These are phyloP conservation scores for Amiota minor DNA, from an alignment of 2,888 invertebrate genomes.

Conservation along the genomic window DNA sequence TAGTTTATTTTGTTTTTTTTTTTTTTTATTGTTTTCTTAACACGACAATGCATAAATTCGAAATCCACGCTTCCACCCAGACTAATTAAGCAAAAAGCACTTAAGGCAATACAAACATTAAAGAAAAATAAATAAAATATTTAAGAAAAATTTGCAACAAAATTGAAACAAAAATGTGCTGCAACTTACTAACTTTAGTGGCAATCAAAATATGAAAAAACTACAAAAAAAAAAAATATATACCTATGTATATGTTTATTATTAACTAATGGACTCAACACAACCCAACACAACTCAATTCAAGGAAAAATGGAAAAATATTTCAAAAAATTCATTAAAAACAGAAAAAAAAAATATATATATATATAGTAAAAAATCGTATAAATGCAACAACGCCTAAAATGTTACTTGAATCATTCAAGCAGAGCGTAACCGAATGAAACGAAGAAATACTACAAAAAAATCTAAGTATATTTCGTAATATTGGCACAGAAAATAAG, in stretches of 20 bases:
- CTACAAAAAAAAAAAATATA: too few species aligned
- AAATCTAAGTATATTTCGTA: constrained; percentile 13
- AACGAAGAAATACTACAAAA: not conserved
- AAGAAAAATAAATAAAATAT: not conserved
- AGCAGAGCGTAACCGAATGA: constrained; percentile 5
- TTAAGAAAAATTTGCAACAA: too few species aligned
- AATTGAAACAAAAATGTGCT: not conserved
- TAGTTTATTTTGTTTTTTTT: too few species aligned
- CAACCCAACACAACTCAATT: not conserved
- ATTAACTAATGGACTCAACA: constrained; percentile 1
- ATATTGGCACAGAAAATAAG: too few species aligned
- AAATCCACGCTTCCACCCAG: too few species aligned
- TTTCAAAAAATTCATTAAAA: constrained; percentile 19
- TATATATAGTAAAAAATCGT: not conserved
- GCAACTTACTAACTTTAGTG: not conserved
- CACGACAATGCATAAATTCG: too few species aligned
- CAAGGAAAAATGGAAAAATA: constrained; percentile 3
- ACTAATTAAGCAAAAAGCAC: too few species aligned
- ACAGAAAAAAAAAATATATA: constrained; percentile 4
- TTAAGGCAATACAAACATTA: too few species aligned
- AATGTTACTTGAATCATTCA: constrained; percentile 29
- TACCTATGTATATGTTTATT: not conserved
- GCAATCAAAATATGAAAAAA: too few species aligned
- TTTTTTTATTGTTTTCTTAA: too few species aligned
- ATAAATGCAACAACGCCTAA: constrained; percentile 41